Percentiles rank a stretch among this genome's conserved stretches.
Conservation (phyloP, 2,888 invertebrate species). For the Hydriomena furcata region DNA sequence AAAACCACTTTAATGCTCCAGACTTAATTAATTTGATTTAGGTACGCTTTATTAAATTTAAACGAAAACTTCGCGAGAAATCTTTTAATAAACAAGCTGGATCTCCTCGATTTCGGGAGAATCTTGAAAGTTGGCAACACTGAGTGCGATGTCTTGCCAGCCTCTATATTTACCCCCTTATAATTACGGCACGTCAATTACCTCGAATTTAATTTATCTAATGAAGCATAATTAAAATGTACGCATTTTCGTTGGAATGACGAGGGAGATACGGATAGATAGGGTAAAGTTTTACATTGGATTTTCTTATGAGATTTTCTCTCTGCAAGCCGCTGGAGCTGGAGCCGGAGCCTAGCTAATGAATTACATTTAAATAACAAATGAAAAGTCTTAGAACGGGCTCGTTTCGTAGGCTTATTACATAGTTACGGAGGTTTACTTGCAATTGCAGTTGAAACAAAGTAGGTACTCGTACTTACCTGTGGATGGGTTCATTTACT, state of each 20-base stretch:
- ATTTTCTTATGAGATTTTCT: conserved; percentile 27
- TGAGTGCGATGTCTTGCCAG: conserved; percentile 56
- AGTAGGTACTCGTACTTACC: background rate
- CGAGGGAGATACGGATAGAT: conserved; percentile 47
- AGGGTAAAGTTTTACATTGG: conserved; percentile 45
- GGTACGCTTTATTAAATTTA: conserved; percentile 57
- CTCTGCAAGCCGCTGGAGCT: conserved; percentile 17
- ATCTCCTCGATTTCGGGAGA: conserved; percentile 38
- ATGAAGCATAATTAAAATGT: conserved; percentile 83
- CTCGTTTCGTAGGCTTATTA: conserved; percentile 16
- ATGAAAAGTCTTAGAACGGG: conserved; percentile 19
- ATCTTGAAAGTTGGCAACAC: conserved; percentile 53
- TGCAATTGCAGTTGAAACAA: conserved; percentile 1
- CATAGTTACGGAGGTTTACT: conserved; percentile 10
- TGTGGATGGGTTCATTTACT: background rate
- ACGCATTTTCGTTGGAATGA: conserved; percentile 68
- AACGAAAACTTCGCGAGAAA: conserved; percentile 45
- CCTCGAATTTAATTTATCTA: conserved; percentile 80
- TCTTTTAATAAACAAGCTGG: conserved; percentile 56
- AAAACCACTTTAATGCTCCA: conserved; percentile 34
- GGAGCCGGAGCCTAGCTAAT: no score
- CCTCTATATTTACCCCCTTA: conserved; percentile 49
- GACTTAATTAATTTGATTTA: conserved; percentile 52
- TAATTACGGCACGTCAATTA: conserved; percentile 78
- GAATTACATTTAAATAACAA: conserved; percentile 34